These are phyloP conservation scores for Chloroceryle aenea DNA, from an alignment of 2,113 vertebrate species.

Conservation along the genomic window DNA sequence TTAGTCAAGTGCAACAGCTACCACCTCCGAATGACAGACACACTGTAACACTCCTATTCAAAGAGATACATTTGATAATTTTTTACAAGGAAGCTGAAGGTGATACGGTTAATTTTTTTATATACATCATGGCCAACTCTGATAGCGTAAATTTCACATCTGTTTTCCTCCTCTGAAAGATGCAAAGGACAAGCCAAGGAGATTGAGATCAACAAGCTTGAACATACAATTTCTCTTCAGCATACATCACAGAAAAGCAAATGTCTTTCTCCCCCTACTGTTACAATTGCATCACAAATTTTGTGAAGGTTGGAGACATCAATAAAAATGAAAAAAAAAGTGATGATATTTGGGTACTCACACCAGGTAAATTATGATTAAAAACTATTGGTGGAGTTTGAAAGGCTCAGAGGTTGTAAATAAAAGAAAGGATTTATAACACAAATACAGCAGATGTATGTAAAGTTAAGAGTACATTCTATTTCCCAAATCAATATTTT, in stretches of 20 bases:
- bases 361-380: neutral
- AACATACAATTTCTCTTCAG: neutral
- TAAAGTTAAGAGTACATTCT: neutral
- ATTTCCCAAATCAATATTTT: neutral
- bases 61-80: neutral
- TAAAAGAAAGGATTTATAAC: neutral
- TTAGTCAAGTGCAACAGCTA: neutral
- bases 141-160: neutral
- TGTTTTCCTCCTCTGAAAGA: neutral
- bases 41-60: neutral
- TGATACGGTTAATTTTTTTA: neutral
- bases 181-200: neutral
- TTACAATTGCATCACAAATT: fast-evolving
- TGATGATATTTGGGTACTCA: neutral
- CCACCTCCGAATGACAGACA: neutral
- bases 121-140: neutral
- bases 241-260: neutral
- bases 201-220: neutral
- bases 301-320: neutral
- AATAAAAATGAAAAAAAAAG: neutral
- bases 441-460: neutral
- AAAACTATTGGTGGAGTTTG: neutral
- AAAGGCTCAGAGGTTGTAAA: neutral
- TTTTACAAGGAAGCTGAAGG: neutral
- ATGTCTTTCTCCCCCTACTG: no score